phyloP scores from a whole-genome alignment of 2,113 vertebrate genomes.

The Pandion haliaetus region DNA sequence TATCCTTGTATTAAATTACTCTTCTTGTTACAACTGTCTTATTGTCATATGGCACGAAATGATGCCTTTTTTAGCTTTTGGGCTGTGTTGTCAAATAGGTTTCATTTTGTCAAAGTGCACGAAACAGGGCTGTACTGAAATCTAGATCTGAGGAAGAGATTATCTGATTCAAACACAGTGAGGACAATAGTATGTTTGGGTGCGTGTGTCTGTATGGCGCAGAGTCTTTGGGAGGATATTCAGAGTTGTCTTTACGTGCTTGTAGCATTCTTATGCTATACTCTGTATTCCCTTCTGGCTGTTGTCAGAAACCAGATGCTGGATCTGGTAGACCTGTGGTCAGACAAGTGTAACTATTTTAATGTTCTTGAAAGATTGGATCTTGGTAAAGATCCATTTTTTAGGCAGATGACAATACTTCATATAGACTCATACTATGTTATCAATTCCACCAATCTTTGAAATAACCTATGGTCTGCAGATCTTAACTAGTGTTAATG shows the following conservation, averaged over 20 bases:
- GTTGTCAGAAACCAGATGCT: background rate
- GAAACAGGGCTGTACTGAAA: background rate
- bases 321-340: background rate
- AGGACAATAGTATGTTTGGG: background rate
- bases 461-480: background rate
- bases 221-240: background rate
- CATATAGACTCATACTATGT: background rate
- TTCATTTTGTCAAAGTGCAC: background rate
- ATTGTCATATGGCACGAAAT: background rate
- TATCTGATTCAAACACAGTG: background rate
- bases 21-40: background rate
- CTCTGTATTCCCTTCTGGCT: background rate
- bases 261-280: background rate
- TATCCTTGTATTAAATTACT: background rate
- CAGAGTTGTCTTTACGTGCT: background rate
- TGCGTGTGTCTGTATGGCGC: background rate
- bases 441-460: background rate
- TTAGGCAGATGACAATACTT: background rate
- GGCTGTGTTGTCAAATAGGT: background rate
- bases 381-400: background rate
- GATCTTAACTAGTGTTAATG: background rate
- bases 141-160: background rate
- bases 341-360: background rate
- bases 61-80: background rate
- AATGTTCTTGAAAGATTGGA: background rate